These are phyloP conservation scores for Dipodomys spectabilis DNA, from an alignment of 2,113 vertebrate species.

Conservation along the genomic window DNA sequence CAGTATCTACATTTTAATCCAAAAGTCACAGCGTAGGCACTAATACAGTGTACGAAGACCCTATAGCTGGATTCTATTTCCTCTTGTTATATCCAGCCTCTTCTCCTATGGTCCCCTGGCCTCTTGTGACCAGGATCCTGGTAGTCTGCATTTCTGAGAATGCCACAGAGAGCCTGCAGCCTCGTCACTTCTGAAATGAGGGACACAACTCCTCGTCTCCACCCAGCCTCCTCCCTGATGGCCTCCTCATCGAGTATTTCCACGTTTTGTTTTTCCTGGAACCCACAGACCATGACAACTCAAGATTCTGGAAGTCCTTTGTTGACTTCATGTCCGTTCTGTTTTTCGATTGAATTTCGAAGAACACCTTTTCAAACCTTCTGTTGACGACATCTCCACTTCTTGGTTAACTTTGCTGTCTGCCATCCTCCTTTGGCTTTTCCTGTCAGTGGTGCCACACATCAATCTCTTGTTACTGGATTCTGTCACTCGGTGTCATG, in stretches of 20 bases:
- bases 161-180: not conserved
- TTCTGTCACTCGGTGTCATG: too few species aligned
- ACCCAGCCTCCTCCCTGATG: not conserved
- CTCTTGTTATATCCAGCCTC: not conserved
- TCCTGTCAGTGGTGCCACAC: not conserved
- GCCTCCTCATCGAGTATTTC: too few species aligned
- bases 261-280: too few species aligned
- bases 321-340: not conserved
- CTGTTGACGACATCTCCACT: not conserved
- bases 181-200: not conserved
- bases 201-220: not conserved
- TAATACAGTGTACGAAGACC: too few species aligned
- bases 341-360: not conserved
- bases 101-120: accelerated
- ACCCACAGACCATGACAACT: not conserved
- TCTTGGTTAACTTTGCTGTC: too few species aligned
- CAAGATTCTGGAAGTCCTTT: not conserved
- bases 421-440: not conserved
- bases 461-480: too few species aligned
- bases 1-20: not conserved
- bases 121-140: too few species aligned
- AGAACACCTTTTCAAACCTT: not conserved
- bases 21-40: accelerated
- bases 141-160: not conserved
- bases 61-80: too few species aligned